A percentile compares a stretch with the other conserved stretches of the same genome.
These are phyloP conservation scores for Rattus norvegicus DNA, from an alignment of 2,113 vertebrate genomes.

Conservation along the genomic window DNA sequence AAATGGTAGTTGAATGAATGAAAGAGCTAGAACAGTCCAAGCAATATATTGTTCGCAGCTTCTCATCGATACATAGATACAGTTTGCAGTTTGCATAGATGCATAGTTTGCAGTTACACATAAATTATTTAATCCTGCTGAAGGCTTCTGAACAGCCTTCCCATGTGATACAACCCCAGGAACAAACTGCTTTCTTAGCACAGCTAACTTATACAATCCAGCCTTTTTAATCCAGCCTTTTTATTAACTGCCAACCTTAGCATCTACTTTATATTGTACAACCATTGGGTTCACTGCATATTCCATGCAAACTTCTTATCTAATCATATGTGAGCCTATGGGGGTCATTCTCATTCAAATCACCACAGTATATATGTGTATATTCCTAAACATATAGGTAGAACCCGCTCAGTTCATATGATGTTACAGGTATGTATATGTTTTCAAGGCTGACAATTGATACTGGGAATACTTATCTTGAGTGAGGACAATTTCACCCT, in stretches of 20 bases:
- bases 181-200: slow-evolving; percentile 54
- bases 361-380: neutral
- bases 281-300: neutral
- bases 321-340: neutral
- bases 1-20: slow-evolving; percentile 48
- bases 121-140: neutral
- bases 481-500: neutral
- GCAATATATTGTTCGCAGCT: neutral
- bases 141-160: slow-evolving; percentile 51
- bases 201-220: neutral
- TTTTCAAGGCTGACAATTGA: neutral
- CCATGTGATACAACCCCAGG: slow-evolving; percentile 6
- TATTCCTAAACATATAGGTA: neutral
- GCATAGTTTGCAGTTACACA: no score
- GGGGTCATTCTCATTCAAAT: neutral
- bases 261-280: slow-evolving; percentile 48
- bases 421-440: neutral
- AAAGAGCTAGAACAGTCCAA: slow-evolving; percentile 14
- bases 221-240: neutral
- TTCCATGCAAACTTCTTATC: slow-evolving; percentile 36
- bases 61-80: slow-evolving; percentile 22
- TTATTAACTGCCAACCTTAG: slow-evolving; percentile 31
- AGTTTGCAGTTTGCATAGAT: no score
- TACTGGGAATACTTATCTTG: neutral
- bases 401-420: neutral